Evolutionary conservation across 2,113 vertebrate species (phyloP), one percentile per base, ranked within the genome.

Genomic region (Dolichotis patagonum): DNA sequence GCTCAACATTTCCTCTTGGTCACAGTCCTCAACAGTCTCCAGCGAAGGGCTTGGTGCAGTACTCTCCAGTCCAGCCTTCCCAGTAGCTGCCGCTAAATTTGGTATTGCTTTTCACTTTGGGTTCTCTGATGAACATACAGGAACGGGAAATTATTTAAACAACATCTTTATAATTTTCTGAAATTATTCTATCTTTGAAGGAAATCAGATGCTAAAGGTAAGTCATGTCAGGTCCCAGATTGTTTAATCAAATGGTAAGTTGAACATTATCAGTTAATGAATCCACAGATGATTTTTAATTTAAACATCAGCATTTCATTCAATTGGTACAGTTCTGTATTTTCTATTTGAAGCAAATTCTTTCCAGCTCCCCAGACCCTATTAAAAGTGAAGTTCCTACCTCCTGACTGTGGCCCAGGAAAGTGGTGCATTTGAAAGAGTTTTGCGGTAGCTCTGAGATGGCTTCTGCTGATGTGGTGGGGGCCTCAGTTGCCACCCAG

Each of bases 31-130:
- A 14, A 7, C 0, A 32, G 7, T 43, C n/a, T 22, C 3, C 28
- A 1, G 1, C 9, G 13, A 28, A 8, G 6, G 0, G 2, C 7
- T 17, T 1, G n/a, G 17, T 1, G 6, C 32, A 3, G 7, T 24
- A 11, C 32, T 30, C 26, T 16, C 62, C 54, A 17, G 12, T 24
- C 63, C 0, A 49, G 38, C 14, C 32, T 32, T 52, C 75, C 5
- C 7, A 17, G 41, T 1, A 26, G n/a, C 5, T 16, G 30, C 41
- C 5, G 41, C 63, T 71, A 38, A 86, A 52, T 22, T 7, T 24
- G 1, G 63, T 12, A 9, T 24, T 14, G 54, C 9, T 63, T 75
- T 58, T 69, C 38, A n/a, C 7, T 63, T 43, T 24, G 46, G 12
- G 11, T 81, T 49, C 24, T 88, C 52, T 17, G 26, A 38, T 80